Base-by-base conservation (phyloP, 2,113 vertebrate species). In the Antennarius striatus region DNA sequence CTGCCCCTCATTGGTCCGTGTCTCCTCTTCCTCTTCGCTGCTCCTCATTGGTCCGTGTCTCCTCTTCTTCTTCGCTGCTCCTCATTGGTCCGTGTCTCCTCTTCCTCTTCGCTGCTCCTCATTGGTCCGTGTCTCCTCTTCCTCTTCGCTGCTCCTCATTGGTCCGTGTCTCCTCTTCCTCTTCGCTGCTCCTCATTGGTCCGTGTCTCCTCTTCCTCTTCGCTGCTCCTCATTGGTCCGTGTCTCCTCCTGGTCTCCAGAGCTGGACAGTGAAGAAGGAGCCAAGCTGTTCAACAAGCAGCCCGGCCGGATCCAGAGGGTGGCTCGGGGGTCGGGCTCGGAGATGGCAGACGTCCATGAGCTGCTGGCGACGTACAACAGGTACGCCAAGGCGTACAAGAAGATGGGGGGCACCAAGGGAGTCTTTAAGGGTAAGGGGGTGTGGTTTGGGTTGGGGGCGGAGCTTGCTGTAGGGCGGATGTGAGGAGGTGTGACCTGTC, bases 321-420 rank as follows among this genome's bases (percentile, higher is more conserved):
- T 99, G 79, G 96, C 96, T 17, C 93, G 98, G 73, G 98, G 98
- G 11, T 95, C 98, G 0, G 98, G 97, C 17, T 22, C 22, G 22
- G 22, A 22, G 98, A 99, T 17, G 95, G 96, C 73, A 95, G 98
- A 99, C 56, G 98, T 99, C 64, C 98, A 99, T 81, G 98, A 99
- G 84, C 94, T 99, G 68, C 91, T 99, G 56, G 98, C 97, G 0
- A 97, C 99, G 81, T 99, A 99, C 88, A 99, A 97, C 58, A 99
- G 99, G 89, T 99, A 99, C 79, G 98, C 98, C 71, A 97, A 99
- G 90, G 99, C 99, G 98, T 97, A 99, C 28, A 99, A 99, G 90
- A 99, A 99, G 92, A 99, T 99, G 98, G 98, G 98, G 29, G 98
- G 98, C 63, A 99, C 99, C 87, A 99, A 99, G 86, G 98, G 97